These are phyloP conservation scores for Engystomops pustulosus DNA, from an alignment of 2,113 vertebrate genomes.

Conservation along the genomic window DNA sequence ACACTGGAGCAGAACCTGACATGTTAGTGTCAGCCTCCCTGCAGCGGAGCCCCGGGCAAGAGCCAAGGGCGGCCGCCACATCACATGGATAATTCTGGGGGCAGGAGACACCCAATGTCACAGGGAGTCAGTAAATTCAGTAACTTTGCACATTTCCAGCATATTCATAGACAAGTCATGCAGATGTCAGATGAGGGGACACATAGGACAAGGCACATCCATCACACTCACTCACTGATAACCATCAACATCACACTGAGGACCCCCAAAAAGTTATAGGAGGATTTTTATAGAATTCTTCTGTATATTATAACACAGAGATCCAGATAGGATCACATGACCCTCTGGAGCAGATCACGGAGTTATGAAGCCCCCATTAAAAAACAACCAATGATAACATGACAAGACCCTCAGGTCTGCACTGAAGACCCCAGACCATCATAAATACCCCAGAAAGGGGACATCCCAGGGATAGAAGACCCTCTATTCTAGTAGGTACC, in stretches of 20 bases:
- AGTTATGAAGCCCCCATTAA: too few species aligned
- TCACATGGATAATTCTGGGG: neutral
- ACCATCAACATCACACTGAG: neutral
- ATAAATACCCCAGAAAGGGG: neutral
- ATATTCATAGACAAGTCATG: conserved; percentile 24
- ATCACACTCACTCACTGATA: conserved; percentile 8
- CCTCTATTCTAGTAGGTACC: neutral
- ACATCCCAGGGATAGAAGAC: neutral
- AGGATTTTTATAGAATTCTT: neutral
- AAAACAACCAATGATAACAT: too few species aligned
- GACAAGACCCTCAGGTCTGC: too few species aligned
- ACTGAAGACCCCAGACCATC: too few species aligned
- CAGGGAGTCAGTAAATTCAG: neutral
- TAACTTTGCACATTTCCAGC: neutral
- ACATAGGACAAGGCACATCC: neutral
- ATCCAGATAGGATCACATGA: too few species aligned
- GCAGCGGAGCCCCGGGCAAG: neutral
- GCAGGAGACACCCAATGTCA: conserved; percentile 16
- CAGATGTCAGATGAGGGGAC: conserved; percentile 48
- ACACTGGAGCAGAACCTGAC: neutral
- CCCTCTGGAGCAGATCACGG: too few species aligned
- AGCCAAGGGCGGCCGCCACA: neutral
- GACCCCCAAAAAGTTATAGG: neutral
- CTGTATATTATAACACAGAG: too few species aligned
- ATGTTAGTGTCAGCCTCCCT: neutral